Evolutionary conservation across 2,797 vertebrate genomes (phyloP), one percentile per base, ranked within the genome.

Genomic region (Sandelia bainsii): DNA sequence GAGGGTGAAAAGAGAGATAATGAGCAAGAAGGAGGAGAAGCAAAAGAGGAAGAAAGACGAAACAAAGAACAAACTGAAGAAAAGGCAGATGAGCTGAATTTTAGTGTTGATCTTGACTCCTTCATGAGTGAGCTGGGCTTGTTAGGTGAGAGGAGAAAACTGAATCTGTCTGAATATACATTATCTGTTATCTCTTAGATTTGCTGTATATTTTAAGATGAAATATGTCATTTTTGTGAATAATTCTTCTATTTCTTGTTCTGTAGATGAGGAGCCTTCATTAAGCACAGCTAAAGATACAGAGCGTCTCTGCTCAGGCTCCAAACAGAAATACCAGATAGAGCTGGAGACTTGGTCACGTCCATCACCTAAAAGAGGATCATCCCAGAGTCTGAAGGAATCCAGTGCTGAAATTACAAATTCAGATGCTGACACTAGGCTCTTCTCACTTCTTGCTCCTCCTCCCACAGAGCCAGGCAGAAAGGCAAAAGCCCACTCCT

Each of bases 401-500:
- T 77, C 86, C 50, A 45, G 37, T 17, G 50, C 70, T 58, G 77
- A 81, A 8, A 32, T 86, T 45, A 52, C 75, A 53, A 8, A 65
- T 29, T 46, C 72, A 42, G 75, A 84, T 32, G 45, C 4, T 44
- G 79, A 85, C 59, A 60, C 72, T 7, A 39, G 10, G 67, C 74
- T 71, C 50, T 90, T 87, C 58, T 77, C 85, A 4, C 75, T 87
- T 9, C 92, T 91, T 66, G 93, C 83, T 61, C 91, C 92, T 74
- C 92, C 90, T 45, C 85, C 88, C 45, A 84, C 66, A 70, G 90
- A 93, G 29, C 62, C 68, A 40, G 73, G 72, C 61, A 70, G 75
- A 16, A 93, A 88, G 68, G 80, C 73, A 25, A 93, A 93, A 79
- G 76, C 82, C 62, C 91, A 93, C 48, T 94, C 93, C 86, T 93